Conservation (phyloP, 1,140 invertebrate genomes). For the Lamellibrachia luymesi region DNA sequence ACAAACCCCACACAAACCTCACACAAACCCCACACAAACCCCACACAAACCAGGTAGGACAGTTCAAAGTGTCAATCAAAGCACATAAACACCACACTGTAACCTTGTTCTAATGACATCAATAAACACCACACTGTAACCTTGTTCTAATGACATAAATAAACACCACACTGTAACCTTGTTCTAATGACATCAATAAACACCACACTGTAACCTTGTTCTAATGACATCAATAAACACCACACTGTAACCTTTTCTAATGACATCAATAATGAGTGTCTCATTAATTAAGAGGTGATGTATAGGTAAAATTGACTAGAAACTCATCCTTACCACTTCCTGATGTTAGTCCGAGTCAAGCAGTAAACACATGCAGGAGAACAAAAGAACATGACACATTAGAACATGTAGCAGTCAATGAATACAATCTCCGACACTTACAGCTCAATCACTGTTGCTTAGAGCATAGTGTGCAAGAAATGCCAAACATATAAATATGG, state of each 20-base stretch:
- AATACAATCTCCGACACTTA: background rate
- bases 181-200: background rate
- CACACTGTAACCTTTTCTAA: background rate
- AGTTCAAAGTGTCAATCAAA: background rate
- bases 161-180: background rate
- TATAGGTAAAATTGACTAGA: background rate
- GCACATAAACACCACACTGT: background rate
- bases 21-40: background rate
- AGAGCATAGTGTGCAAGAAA: background rate
- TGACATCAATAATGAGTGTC: background rate
- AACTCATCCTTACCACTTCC: background rate
- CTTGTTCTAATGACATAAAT: background rate
- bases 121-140: background rate
- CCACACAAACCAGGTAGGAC: background rate
- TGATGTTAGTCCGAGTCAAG: background rate
- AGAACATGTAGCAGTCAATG: background rate
- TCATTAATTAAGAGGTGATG: background rate
- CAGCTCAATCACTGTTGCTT: background rate
- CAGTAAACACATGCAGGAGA: background rate
- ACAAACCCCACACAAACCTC: background rate
- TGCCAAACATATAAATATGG: background rate
- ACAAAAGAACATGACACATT: background rate
- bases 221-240: background rate
- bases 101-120: background rate
- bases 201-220: background rate